These are phyloP conservation scores for Eptesicus fuscus DNA, from an alignment of 2,113 vertebrate species.

Conservation along the genomic window DNA sequence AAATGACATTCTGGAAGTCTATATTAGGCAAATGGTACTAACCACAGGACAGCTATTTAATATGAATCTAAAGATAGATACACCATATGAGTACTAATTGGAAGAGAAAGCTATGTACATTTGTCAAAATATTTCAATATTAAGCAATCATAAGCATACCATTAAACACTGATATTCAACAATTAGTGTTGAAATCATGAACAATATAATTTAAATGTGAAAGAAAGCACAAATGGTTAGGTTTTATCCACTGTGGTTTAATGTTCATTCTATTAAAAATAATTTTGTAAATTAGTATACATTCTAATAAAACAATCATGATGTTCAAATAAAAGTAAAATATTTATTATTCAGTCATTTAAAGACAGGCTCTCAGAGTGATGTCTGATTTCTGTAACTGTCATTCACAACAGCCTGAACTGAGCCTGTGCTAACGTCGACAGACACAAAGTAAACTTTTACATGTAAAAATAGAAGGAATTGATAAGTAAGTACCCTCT, in stretches of 20 bases:
- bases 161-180: neutral
- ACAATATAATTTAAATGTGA: neutral
- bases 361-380: neutral
- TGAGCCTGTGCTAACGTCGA: neutral
- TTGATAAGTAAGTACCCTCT: neutral
- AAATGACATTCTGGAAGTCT: neutral
- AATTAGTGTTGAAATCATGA: neutral
- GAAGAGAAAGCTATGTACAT: neutral
- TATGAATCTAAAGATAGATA: neutral
- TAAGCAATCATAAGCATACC: constrained; percentile 11
- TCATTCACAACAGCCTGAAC: neutral
- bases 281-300: neutral
- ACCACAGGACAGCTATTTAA: neutral
- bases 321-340: neutral
- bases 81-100: neutral
- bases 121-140: neutral
- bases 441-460: neutral
- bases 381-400: neutral
- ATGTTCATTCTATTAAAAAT: constrained; percentile 27
- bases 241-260: neutral
- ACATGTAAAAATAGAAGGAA: neutral
- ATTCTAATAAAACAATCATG: neutral
- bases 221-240: neutral
- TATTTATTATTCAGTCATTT: constrained; percentile 2
- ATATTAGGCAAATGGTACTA: neutral